Evolutionary conservation across 2,888 invertebrate genomes (phyloP).

Genomic region (Copidosoma aretas): DNA sequence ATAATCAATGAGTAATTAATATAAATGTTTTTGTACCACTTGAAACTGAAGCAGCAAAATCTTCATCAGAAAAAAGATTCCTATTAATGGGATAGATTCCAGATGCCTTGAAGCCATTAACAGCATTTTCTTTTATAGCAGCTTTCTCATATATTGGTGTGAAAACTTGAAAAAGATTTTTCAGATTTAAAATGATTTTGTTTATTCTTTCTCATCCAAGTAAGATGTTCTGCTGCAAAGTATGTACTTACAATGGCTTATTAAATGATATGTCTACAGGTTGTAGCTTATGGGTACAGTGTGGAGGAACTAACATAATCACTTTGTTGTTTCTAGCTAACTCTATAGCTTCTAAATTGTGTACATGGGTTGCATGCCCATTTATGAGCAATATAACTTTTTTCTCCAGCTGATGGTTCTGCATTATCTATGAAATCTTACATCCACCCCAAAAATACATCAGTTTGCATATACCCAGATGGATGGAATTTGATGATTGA

Average conservation of each 20-base stretch:
- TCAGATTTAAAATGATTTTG: not conserved
- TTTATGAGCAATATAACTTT: not conserved
- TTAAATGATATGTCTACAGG: not conserved
- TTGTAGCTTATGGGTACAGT: not conserved
- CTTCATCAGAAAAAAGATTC: not conserved
- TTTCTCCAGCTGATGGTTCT: not conserved
- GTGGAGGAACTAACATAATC: not conserved
- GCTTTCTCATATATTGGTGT: not conserved
- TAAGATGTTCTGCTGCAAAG: not conserved
- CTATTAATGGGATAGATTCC: not conserved
- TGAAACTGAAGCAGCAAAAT: too few species aligned
- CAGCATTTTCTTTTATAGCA: not conserved
- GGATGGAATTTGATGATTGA: not conserved
- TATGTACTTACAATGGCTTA: not conserved
- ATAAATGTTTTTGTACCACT: too few species aligned
- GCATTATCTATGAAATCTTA: not conserved
- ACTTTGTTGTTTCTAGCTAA: not conserved
- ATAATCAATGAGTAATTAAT: too few species aligned
- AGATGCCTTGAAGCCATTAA: not conserved
- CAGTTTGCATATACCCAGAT: not conserved
- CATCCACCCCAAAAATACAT: not conserved
- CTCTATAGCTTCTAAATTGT: not conserved
- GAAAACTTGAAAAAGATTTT: not conserved
- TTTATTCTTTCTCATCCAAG: not conserved
- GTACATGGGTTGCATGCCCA: not conserved